Base-by-base conservation (phyloP, 1,140 invertebrate genomes). In the Caenorhabditis brenneri region DNA sequence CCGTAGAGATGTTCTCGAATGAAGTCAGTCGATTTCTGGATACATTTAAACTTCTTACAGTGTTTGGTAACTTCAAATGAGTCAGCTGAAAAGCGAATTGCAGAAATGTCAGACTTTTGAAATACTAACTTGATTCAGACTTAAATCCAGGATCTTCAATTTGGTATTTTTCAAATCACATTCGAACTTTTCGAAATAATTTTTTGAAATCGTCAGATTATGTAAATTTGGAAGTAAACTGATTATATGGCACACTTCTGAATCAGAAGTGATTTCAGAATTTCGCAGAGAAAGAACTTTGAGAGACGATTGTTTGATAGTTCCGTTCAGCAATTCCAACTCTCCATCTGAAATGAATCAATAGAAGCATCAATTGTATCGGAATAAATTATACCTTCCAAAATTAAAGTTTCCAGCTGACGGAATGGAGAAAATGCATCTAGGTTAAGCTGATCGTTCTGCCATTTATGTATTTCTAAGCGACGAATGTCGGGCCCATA, bases 141-240 rank as follows among this genome's bases (percentile, higher is more conserved):
- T 74, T 36, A 74, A 42, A 74, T 74, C 36, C n/a, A 74, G n/a
- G 15, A 22, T 12, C 22, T 15, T 39, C 6, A 74, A 31, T 74
- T 74, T 74, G 6, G 65, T 74, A 24, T 24, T 74, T 2, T 19
- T 22, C 7, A 4, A n/a, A 19, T 24, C 22, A n/a, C 65, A 74
- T 31, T 74, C 65, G 46, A 74, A 74, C 36, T 74, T 74, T n/a
- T 46, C 65, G 46, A 74, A 74, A 27, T 74, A 74, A 42, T 74
- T 74, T 12, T 42, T 42, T 0, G 65, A 74, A 10, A 74, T 12
- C 22, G 65, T 19, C 6, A 74, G 65, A 22, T 42, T 74, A 0
- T 74, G 15, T 9, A 74, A 19, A 6, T 74, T 74, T n/a, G 65
- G 65, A 31, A 74, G n/a, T 36, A 42, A 6, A 10, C n/a, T 24